Percentiles rank a stretch among this genome's conserved stretches.
Conservation (phyloP, 2,888 invertebrate species). For the Trachelus troglodyta region DNA sequence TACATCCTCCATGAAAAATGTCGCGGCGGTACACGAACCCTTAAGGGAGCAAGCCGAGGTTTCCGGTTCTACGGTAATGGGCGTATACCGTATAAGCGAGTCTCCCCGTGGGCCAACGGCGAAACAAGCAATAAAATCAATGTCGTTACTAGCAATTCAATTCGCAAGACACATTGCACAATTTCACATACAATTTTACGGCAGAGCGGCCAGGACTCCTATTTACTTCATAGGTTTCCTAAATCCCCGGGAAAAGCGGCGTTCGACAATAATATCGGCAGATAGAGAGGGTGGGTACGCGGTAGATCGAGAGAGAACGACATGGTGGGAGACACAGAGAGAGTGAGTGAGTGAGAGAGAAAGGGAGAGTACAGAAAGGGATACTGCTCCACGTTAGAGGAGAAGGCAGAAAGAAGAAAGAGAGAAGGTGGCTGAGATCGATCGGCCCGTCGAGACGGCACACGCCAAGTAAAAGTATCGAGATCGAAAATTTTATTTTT, state of each 20-base stretch:
- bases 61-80: background rate
- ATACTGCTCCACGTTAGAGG: too few species aligned
- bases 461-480: too few species aligned
- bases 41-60: too few species aligned
- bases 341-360: constrained; percentile 6
- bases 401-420: too few species aligned
- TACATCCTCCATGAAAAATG: too few species aligned
- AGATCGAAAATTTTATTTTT: too few species aligned
- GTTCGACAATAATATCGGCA: constrained; percentile 16
- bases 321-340: constrained; percentile 7
- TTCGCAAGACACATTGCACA: constrained; percentile 67
- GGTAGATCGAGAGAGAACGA: constrained; percentile 1
- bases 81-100: constrained; percentile 16
- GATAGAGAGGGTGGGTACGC: background rate
- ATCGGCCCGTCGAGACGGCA: too few species aligned
- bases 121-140: constrained; percentile 67
- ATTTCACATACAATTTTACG: constrained; percentile 67
- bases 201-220: constrained; percentile 64
- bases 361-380: background rate
- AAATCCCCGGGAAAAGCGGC: constrained; percentile 48
- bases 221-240: constrained; percentile 62
- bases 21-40: too few species aligned
- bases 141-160: constrained; percentile 67
- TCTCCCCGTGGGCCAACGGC: constrained; percentile 19
- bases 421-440: too few species aligned